Conservation (phyloP, 35 echinoderm and acorn worm species). For the Amphiura filiformis region DNA sequence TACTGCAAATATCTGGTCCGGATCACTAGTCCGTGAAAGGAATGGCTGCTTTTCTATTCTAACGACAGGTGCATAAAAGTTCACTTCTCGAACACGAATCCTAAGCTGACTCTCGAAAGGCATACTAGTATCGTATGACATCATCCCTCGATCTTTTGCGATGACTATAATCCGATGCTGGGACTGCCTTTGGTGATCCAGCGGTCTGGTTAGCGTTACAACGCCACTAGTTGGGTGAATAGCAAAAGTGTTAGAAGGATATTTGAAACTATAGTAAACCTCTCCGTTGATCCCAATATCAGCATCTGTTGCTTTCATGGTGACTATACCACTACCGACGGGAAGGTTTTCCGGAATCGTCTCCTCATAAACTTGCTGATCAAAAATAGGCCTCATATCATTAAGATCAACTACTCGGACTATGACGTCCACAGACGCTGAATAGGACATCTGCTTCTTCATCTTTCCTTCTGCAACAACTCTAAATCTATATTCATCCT, state of each 20-base stretch:
- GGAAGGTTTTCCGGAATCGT: slow-evolving; percentile 76
- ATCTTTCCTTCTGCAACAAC: slow-evolving; percentile 36
- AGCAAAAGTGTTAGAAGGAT: slow-evolving; percentile 74
- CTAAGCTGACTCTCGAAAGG: slow-evolving; percentile 41
- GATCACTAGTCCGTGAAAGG: slow-evolving; percentile 43
- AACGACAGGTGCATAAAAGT: slow-evolving; percentile 77
- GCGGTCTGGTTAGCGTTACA: slow-evolving; percentile 78
- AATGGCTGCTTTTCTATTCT: slow-evolving; percentile 52
- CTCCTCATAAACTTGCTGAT: slow-evolving; percentile 38
- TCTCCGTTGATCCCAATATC: slow-evolving; percentile 96
- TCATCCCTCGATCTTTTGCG: slow-evolving; percentile 87
- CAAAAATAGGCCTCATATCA: slow-evolving; percentile 81
- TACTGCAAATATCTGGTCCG: slow-evolving; percentile 71
- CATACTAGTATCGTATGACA: slow-evolving; percentile 54
- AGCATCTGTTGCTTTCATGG: slow-evolving; percentile 77
- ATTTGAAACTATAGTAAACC: slow-evolving; percentile 89
- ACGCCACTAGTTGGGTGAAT: slow-evolving; percentile 98
- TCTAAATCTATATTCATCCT: slow-evolving; percentile 43
- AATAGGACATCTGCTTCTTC: not conserved
- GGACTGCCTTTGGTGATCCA: slow-evolving; percentile 36
- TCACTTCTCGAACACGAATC: slow-evolving; percentile 66
- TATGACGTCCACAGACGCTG: slow-evolving; percentile 24
- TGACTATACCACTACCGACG: slow-evolving; percentile 62
- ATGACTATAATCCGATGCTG: slow-evolving; percentile 56
- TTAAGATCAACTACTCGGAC: slow-evolving; percentile 77